Percentiles rank a stretch among this genome's conserved stretches.
Evolutionary conservation across 1,140 invertebrate genomes (phyloP).

Genomic region (Neodiprion lecontei): DNA sequence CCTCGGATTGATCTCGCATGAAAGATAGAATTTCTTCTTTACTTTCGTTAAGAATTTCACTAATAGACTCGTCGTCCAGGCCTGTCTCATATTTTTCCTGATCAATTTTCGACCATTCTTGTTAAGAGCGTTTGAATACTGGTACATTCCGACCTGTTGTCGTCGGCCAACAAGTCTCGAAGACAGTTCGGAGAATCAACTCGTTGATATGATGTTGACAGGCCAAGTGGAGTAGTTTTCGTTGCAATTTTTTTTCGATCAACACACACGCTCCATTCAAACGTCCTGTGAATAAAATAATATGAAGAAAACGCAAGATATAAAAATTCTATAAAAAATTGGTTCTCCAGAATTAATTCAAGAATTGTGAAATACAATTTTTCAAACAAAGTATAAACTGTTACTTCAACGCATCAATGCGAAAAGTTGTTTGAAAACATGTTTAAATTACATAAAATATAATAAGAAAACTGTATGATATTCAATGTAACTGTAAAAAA

Average conservation of each 20-base stretch:
- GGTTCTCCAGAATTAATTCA: no score
- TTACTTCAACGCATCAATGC: no score
- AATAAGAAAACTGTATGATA: no score
- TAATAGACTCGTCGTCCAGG: constrained; percentile 21
- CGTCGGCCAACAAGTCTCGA: constrained; percentile 29
- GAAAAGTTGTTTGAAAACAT: no score
- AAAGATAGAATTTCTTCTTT: constrained; percentile 25
- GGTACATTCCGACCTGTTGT: constrained; percentile 38
- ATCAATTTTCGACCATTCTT: constrained; percentile 35
- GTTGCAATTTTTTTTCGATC: constrained; percentile 26
- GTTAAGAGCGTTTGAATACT: constrained; percentile 43
- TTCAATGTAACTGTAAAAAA: no score
- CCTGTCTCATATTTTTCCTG: constrained; percentile 31
- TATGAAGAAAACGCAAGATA: no score
- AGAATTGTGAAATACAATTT: no score
- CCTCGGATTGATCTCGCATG: constrained; percentile 23
- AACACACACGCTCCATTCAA: constrained; percentile 29
- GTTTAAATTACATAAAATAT: no score
- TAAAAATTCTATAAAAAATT: no score
- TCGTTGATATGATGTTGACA: constrained; percentile 45
- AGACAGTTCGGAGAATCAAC: constrained; percentile 36
- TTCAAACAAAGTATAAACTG: no score
- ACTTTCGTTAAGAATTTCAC: constrained; percentile 12
- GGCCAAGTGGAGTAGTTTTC: constrained; percentile 28
- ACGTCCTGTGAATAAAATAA: constrained; percentile 26